A percentile compares a stretch with the other conserved stretches of the same genome.
These are phyloP conservation scores for Strigamia maritima DNA, from an alignment of 2,888 invertebrate species.

Conservation along the genomic window DNA sequence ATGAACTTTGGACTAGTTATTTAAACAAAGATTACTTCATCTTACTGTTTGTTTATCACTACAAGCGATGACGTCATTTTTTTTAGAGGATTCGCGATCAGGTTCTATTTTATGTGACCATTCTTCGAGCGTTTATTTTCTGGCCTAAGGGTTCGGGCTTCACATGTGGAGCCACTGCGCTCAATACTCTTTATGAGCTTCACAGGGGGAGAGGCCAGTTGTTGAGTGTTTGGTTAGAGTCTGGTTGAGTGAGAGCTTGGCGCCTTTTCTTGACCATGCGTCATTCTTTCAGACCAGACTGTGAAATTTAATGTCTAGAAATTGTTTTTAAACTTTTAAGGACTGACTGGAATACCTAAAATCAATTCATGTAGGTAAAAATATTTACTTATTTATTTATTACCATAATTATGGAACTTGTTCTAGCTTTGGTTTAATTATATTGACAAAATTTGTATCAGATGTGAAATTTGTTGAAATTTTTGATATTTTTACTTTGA, in stretches of 20 bases:
- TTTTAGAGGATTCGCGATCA: background rate
- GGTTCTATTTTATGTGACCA: background rate
- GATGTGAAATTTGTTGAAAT: background rate
- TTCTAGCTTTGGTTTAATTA: no score
- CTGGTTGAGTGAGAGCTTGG: background rate
- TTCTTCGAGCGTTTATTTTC: background rate
- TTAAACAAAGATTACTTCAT: slow-evolving; percentile 4
- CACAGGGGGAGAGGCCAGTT: background rate
- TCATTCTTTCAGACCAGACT: background rate
- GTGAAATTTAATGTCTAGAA: background rate
- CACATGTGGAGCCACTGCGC: background rate
- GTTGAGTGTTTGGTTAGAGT: background rate
- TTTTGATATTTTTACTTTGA: background rate
- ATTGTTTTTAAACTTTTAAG: background rate
- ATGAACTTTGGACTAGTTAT: background rate
- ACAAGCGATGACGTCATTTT: background rate
- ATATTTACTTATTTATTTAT: background rate
- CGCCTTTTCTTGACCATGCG: background rate
- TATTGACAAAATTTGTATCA: no score
- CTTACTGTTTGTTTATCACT: background rate
- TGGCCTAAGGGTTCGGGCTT: background rate
- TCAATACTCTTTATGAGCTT: slow-evolving; percentile 4
- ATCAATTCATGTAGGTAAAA: background rate
- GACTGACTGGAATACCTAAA: background rate
- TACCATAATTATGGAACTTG: background rate